These are phyloP conservation scores for Todus mexicanus DNA, from an alignment of 2,797 vertebrate species.

Conservation along the genomic window DNA sequence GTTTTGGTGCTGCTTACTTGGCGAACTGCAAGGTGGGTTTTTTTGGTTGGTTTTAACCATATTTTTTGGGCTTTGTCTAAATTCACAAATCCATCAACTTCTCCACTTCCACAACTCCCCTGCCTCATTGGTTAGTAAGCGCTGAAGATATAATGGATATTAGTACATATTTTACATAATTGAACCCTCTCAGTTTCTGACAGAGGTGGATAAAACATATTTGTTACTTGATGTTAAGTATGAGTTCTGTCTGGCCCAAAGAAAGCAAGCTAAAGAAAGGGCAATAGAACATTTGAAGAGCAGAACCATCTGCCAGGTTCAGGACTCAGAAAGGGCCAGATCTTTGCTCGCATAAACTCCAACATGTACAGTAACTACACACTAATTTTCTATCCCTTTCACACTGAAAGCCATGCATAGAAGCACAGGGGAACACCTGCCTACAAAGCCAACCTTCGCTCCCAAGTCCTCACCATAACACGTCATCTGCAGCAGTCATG, in stretches of 20 bases:
- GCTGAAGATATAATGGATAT: fast-evolving
- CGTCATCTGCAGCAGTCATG: not conserved
- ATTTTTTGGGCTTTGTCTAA: not conserved
- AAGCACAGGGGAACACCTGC: not conserved
- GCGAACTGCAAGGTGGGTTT: not conserved
- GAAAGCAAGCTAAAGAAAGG: not conserved
- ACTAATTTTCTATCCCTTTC: not conserved
- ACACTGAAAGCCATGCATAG: not conserved
- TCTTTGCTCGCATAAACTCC: not conserved
- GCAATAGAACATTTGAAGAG: not conserved
- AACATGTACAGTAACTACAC: fast-evolving
- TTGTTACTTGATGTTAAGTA: not conserved
- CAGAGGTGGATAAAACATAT: not conserved
- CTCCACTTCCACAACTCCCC: not conserved
- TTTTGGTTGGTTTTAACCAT: not conserved
- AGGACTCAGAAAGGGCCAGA: not conserved
- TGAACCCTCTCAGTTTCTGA: not conserved
- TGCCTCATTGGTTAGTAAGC: not conserved
- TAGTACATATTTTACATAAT: not conserved
- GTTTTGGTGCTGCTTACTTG: not conserved
- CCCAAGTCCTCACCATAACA: not conserved
- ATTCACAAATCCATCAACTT: not conserved
- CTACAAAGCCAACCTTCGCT: not conserved
- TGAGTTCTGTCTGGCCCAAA: not conserved
- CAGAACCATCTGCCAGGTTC: not conserved